A percentile compares a stretch with the other conserved stretches of the same genome.
phyloP scores from a whole-genome alignment of 2,797 vertebrate species.

The Tachyglossus aculeatus region DNA sequence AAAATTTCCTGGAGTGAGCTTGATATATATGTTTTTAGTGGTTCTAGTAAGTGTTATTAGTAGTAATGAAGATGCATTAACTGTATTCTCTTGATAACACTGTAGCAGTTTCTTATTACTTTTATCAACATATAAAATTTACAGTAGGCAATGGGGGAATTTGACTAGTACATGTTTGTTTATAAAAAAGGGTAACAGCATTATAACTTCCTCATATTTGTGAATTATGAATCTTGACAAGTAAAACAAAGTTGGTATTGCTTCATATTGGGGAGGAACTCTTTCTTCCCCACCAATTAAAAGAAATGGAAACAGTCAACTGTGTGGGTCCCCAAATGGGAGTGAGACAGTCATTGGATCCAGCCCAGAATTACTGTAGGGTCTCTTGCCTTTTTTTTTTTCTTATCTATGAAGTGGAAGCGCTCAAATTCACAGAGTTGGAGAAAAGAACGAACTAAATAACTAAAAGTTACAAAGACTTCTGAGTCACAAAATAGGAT shows the following conservation, averaged over 20 bases:
- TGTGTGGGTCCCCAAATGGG: too few relatives aligned
- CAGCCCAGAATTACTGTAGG: too few relatives aligned
- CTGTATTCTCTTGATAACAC: slow-evolving; percentile 48
- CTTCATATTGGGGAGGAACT: neutral
- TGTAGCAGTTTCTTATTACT: slow-evolving; percentile 47
- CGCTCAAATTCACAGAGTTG: too few relatives aligned
- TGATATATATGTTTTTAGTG: slow-evolving; percentile 49
- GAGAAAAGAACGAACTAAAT: too few relatives aligned
- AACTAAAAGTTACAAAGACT: too few relatives aligned
- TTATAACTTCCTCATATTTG: slow-evolving; percentile 59
- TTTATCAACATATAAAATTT: slow-evolving; percentile 60
- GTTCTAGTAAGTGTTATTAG: slow-evolving; percentile 35
- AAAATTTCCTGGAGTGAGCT: slow-evolving; percentile 30
- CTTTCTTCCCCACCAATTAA: neutral
- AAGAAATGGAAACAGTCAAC: neutral
- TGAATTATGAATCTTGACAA: slow-evolving; percentile 56
- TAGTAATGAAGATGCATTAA: slow-evolving; percentile 57
- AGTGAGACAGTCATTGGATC: too few relatives aligned
- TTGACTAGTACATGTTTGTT: slow-evolving; percentile 59
- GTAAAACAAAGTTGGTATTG: slow-evolving; percentile 5
- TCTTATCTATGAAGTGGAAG: too few relatives aligned
- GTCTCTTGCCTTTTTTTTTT: too few relatives aligned
- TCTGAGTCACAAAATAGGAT: too few relatives aligned
- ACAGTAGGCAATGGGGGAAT: slow-evolving; percentile 60
- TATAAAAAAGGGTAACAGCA: slow-evolving; percentile 58